Evolutionary conservation across 2,888 invertebrate genomes (phyloP).

Genomic region (Caenorhabditis panamensis): DNA sequence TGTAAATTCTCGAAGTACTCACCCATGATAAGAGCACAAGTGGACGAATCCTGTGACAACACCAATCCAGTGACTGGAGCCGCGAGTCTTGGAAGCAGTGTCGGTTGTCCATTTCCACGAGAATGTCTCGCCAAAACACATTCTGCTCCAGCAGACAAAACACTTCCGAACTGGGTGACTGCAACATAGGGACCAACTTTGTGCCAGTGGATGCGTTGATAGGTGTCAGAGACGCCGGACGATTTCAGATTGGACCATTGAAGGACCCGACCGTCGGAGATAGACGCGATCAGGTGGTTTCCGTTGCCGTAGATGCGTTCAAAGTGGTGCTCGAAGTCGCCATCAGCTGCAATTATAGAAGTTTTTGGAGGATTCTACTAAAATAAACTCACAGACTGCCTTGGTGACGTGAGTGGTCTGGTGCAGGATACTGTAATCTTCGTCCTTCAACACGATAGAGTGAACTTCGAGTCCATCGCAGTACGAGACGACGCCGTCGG

Average conservation of each 20-base stretch:
- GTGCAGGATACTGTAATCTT: constrained; percentile 27
- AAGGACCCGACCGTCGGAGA: constrained; percentile 54
- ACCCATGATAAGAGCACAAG: constrained; percentile 63
- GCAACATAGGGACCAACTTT: constrained; percentile 57
- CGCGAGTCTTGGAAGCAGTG: constrained; percentile 57
- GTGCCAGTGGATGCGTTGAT: constrained; percentile 53
- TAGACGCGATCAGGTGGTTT: constrained; percentile 45
- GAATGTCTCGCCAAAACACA: constrained; percentile 59
- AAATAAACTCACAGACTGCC: background rate
- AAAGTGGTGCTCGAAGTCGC: constrained; percentile 23
- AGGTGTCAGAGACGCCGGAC: constrained; percentile 43
- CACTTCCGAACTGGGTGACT: constrained; percentile 63
- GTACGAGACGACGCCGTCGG: constrained; percentile 39
- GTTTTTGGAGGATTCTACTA: too few relatives aligned
- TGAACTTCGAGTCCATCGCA: constrained; percentile 31
- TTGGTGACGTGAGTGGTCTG: constrained; percentile 30
- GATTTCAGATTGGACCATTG: constrained; percentile 57
- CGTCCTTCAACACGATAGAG: constrained; percentile 39
- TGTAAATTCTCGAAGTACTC: background rate
- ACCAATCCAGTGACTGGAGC: constrained; percentile 56
- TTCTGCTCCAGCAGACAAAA: constrained; percentile 66
- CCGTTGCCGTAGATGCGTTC: constrained; percentile 41
- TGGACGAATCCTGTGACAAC: constrained; percentile 56
- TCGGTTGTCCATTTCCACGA: constrained; percentile 53
- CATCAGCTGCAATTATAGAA: constrained; percentile 9